These are phyloP conservation scores for Lophotis ruficrista DNA, from an alignment of 2,113 vertebrate species.

Conservation along the genomic window DNA sequence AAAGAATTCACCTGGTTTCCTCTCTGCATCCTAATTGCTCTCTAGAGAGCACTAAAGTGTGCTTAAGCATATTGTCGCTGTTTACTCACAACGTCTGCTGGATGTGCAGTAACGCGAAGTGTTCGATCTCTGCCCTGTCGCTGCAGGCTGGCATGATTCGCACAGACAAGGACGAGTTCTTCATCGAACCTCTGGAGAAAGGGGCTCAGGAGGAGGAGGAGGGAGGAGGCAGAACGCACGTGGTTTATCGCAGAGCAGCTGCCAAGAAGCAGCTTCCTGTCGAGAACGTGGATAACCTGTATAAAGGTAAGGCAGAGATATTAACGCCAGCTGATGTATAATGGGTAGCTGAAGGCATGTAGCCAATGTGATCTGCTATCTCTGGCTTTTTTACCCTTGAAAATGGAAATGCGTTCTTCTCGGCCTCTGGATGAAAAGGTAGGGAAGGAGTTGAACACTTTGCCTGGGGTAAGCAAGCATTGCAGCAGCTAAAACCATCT, in stretches of 20 bases:
- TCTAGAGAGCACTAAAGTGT: constrained; percentile 61
- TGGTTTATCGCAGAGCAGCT: constrained; percentile 92
- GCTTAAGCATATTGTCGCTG: constrained; percentile 70
- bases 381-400: background rate
- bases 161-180: constrained; percentile 95
- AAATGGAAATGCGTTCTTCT: background rate
- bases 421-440: background rate
- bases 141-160: constrained; percentile 95
- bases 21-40: constrained; percentile 66
- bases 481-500: background rate
- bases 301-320: constrained; percentile 83
- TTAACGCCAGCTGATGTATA: background rate
- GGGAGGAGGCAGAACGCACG: constrained; percentile 83
- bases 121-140: constrained; percentile 55
- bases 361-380: background rate
- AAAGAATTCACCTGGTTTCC: constrained; percentile 66
- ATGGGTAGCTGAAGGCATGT: background rate
- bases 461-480: background rate
- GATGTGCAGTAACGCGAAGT: constrained; percentile 26
- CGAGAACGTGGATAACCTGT: constrained; percentile 63
- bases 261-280: constrained; percentile 73
- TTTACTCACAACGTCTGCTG: constrained; percentile 39
- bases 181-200: constrained; percentile 92
- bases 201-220: constrained; percentile 78
- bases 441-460: background rate